Evolutionary conservation across 2,113 vertebrate genomes (phyloP), one percentile per base, ranked within the genome.

Genomic region (Pycnonotus jocosus): DNA sequence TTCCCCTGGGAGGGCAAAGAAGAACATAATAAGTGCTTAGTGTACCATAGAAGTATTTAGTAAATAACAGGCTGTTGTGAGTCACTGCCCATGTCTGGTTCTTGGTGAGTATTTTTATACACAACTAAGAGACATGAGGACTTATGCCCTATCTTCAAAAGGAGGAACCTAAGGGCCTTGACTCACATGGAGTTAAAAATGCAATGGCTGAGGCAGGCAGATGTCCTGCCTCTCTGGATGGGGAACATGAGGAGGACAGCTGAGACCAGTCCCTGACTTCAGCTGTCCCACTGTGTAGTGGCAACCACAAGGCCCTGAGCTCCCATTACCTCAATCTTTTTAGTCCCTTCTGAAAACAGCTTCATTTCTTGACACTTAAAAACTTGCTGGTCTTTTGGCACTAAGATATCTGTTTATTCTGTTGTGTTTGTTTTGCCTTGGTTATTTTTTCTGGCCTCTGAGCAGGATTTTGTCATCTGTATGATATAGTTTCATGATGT

Each of bases 41-140:
- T 54, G 57, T n/a, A 51, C 18, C 56, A 78, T 86, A 56, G 71
- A 92, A 93, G 51, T 92, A 94, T 95, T 95, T 92, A 86, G 92
- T 86, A 95, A 96, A 93, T 95, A 93, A 57, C 37, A 78, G 51
- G 22, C 64, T 82, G n/a, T 71, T 83, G 78, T 96, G 93, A 96
- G 90, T 95, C 94, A 93, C 35, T 90, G 85, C 74, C 62, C 47
- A 4, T 31, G 60, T 90, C 90, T 94, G 76, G 53, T 54, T 96
- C 60, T 92, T 81, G 37, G 60, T 70, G 51, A 66, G 85, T 92
- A 81, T 70, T 95, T 96, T 94, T 77, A 61, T 53, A 87, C 27
- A 57, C 45, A 87, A 23, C 45, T 70, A 54, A 72, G 48, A 91
- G 84, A 57, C 38, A 8, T 33, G 61, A 84, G 57, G 47, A 77